Base-by-base conservation (phyloP, 1,140 invertebrate genomes). In the Metopolophium dirhodum region DNA sequence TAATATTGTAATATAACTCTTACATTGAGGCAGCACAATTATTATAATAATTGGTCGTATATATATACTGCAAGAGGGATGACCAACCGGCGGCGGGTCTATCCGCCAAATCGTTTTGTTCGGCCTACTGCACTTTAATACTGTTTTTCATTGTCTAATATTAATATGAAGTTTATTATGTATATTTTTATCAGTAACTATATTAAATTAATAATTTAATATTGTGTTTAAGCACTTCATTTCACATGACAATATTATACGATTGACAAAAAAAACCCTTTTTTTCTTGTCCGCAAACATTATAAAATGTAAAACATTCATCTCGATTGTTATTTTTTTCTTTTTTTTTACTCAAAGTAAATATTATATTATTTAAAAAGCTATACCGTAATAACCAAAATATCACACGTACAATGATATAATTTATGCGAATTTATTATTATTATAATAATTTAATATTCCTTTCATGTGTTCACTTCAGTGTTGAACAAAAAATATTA, bases 101-200 rank as follows among this genome's bases (percentile, higher is more conserved):
- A 14, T 77, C 61, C n/a, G 61, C n/a, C 14, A 77, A 77, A 14
- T 23, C 14, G 61, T 77, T 77, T 77, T 77, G n/a, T n/a, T 77
- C 61, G 61, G 61, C n/a, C 61, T 77, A n/a, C 61, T 77, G 61
- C 61, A 77, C 61, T 77, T n/a, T 77, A 77, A 77, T n/a, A 77
- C 61, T 77, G 61, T n/a, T 77, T 77, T 35, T 6, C 6, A 77
- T n/a, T n/a, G 61, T 77, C 14, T 35, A 77, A 35, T 61, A 61
- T n/a, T 77, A n/a, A 26, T 57, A 57, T 77, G 30, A 77, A 4
- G 14, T 77, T 68, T 77, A 68, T 18, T 18, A 2, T n/a, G 14
- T 68, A 77, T 1, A 77, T 18, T 77, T n/a, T 77, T 77, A 77
- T 68, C 30, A n/a, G 30, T 68, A 18, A n/a, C 30, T 68, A 68